Evolutionary conservation across 2,113 vertebrate genomes (phyloP), one percentile per base, ranked within the genome.

Genomic region (Tetraodon nigroviridis): DNA sequence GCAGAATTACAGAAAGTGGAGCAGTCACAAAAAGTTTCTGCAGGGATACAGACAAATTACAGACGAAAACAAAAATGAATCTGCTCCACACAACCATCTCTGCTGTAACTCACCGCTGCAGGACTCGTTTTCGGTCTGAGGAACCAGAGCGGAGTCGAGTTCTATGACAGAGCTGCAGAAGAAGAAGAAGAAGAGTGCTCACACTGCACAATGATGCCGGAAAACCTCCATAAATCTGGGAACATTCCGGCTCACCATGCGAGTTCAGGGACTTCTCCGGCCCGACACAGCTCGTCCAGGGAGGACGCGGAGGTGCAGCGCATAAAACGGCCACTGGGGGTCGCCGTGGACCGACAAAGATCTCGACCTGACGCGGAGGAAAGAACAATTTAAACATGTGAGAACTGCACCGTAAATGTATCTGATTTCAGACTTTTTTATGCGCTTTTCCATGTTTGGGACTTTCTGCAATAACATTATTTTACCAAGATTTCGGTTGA

Each of bases 211-310:
- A 11, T 13, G 12, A 14, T 44, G 41, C 41, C 2, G 41, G 41
- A 15, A 14, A 44, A 17, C 13, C 12, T 10, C 32, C 2, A 37
- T 37, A 37, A 44, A 15, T 44, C 10, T 16, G 7, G 32, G 4
- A 19, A 19, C 41, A 2, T 14, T 27, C 0, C 0, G 13, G 19
- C 73, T 81, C 77, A 90, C 88, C 89, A 90, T 40, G 62, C 71
- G 4, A 86, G 11, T 4, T 16, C 37, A 6, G 71, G 32, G 2
- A 5, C 7, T 6, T 10, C 47, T n/a, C 58, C 46, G 1, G 46
- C 51, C 24, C n/a, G 55, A 42, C 88, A 89, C 53, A 80, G 17
- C 0, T 86, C 65, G 2, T 63, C 58, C 32, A 79, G 55, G 14
- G 84, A 19, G 15, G 74, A 71, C 0, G 58, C 54, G 42, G 82